Percentiles rank a stretch among this genome's conserved stretches.
Evolutionary conservation across 2,888 invertebrate genomes (phyloP).

Genomic region (Drosophila mercatorum): DNA sequence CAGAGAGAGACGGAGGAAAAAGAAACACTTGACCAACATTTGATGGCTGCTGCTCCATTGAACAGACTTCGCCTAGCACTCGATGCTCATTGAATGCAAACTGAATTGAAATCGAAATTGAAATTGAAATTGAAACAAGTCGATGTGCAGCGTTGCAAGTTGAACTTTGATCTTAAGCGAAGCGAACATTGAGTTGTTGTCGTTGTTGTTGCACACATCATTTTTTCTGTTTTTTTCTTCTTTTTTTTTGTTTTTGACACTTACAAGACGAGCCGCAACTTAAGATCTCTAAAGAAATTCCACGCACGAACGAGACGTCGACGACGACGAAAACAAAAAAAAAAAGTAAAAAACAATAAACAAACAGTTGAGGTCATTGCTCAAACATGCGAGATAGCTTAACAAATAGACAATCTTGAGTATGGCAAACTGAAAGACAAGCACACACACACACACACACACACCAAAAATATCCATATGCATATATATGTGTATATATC

Average conservation of each 20-base stretch:
- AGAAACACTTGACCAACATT: constrained; percentile 52
- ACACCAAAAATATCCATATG: constrained; percentile 8
- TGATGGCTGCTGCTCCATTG: constrained; percentile 28
- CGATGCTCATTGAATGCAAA: constrained; percentile 18
- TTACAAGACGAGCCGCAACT: constrained; percentile 16
- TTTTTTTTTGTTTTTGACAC: constrained; percentile 1
- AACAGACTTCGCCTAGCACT: constrained; percentile 6
- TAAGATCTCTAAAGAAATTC: constrained; percentile 38
- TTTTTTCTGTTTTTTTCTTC: background rate
- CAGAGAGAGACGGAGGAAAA: background rate
- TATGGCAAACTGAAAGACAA: constrained; percentile 27
- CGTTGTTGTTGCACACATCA: constrained; percentile 10
- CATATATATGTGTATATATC: background rate
- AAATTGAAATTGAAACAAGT: background rate
- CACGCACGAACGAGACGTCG: constrained; percentile 33
- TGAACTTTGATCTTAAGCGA: constrained; percentile 37
- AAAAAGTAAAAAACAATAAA: constrained; percentile 39
- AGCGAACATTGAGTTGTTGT: constrained; percentile 21
- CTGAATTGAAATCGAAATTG: background rate
- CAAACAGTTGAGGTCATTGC: constrained; percentile 67
- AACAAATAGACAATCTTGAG: constrained; percentile 47
- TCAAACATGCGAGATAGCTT: constrained; percentile 46
- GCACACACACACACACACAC: background rate
- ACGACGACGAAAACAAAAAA: background rate
- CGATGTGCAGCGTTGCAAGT: constrained; percentile 2